Conservation (phyloP, 2,888 invertebrate genomes). For the Lampropteryx suffumata region DNA sequence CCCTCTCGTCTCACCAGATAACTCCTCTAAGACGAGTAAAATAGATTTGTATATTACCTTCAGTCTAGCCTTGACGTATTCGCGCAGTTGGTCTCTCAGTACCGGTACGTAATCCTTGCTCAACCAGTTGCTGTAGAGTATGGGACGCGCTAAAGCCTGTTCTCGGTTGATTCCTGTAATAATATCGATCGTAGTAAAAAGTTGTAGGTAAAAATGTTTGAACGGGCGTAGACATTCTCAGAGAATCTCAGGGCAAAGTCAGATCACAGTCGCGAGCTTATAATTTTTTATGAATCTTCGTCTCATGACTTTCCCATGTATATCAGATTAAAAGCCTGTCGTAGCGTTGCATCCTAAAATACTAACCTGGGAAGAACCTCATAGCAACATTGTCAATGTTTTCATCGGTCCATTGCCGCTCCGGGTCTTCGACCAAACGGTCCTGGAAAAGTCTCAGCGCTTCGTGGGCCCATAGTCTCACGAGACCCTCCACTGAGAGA, state of each 20-base stretch:
- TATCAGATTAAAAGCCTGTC: no score
- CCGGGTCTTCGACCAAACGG: conserved; percentile 95
- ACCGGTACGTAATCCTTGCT: conserved; percentile 99
- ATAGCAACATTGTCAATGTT: conserved; percentile 96
- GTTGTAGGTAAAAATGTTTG: no score
- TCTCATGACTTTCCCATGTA: no score
- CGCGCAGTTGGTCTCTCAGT: conserved; percentile 95
- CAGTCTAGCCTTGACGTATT: conserved; percentile 98
- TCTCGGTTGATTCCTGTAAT: conserved; percentile 89
- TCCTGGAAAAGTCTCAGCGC: conserved; percentile 98
- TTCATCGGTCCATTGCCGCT: conserved; percentile 98
- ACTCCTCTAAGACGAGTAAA: no score
- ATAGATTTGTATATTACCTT: conserved; percentile 89
- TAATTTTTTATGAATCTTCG: no score
- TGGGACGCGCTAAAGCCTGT: conserved; percentile 94
- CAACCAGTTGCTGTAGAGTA: conserved; percentile 99
- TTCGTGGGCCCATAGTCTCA: conserved; percentile 99
- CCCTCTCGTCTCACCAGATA: no score
- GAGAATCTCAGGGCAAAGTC: no score
- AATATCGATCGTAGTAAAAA: no score
- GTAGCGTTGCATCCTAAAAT: no score
- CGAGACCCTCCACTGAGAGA: conserved; percentile 95
- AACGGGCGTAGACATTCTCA: no score
- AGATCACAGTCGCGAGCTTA: no score
- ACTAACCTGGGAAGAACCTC: conserved; percentile 94